Evolutionary conservation across 2,888 invertebrate species (phyloP), one percentile per base, ranked within the genome.

Genomic region (Abrostola triplasia): DNA sequence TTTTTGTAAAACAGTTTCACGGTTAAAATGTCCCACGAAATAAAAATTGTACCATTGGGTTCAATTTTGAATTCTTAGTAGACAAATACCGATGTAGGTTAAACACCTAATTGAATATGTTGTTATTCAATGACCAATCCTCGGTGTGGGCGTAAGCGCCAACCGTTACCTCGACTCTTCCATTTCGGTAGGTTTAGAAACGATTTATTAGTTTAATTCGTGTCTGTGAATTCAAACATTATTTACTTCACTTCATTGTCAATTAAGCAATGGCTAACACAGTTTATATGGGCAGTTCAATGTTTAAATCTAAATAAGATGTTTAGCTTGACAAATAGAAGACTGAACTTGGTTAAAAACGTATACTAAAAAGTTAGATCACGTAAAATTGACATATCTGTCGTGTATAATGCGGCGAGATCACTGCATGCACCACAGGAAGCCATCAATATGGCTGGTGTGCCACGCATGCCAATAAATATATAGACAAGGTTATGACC

Each of bases 381-480:
- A 60, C 49, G 47, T 48, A 49, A 59, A 68, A 61, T 63, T 65
- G 40, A 44, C 13, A 58, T 64, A 48, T 50, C 41, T 64, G 48
- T 37, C 9, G 40, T 55, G 59, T 63, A 57, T 47, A 59, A 64
- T 73, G 68, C 50, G 52, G 50, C 38, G 36, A 67, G 50, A 40
- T 48, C 53, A 52, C 50, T 70, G 70, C 73, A 59, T 67, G 66
- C 65, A 70, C 65, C 67, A 73, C 87, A 88, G 89, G 89, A 90
- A 88, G 77, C 80, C 77, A 82, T 86, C 86, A 86, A 87, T 87
- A 83, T 77, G 82, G 81, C 74, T 80, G 69, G 79, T 81, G 84
- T 80, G 77, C 82, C 71, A 82, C 79, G 77, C 72, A 67, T 69
- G 79, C 76, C 78, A 84, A 85, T 88, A 84, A 84, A 83, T 24